These are phyloP conservation scores for Symphodus melops DNA, from an alignment of 2,113 vertebrate genomes.

Conservation along the genomic window DNA sequence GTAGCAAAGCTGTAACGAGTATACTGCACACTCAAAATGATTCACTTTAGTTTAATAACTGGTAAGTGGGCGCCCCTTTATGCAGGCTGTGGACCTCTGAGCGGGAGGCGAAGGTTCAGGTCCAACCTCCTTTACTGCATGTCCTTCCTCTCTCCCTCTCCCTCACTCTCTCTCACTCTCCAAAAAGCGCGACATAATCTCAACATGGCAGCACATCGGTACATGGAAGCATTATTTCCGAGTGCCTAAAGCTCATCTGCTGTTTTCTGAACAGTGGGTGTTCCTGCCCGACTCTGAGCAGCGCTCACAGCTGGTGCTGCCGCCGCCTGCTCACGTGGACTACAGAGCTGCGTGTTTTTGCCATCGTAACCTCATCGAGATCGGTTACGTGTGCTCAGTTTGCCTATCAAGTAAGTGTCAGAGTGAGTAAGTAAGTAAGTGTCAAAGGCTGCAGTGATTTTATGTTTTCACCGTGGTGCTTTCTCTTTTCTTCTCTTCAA, in stretches of 20 bases:
- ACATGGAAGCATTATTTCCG: too few relatives aligned
- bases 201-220: too few relatives aligned
- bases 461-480: neutral
- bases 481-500: slow-evolving; percentile 61
- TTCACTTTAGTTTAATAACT: too few relatives aligned
- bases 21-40: neutral
- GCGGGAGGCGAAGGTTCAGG: too few relatives aligned
- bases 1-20: slow-evolving; percentile 38
- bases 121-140: too few relatives aligned
- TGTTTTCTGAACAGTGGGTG: slow-evolving; percentile 88
- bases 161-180: too few relatives aligned
- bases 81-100: too few relatives aligned
- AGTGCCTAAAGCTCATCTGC: too few relatives aligned
- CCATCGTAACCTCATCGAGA: slow-evolving; percentile 97
- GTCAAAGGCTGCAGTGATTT: neutral
- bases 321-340: slow-evolving; percentile 92
- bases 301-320: slow-evolving; percentile 91
- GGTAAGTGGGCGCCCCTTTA: too few relatives aligned
- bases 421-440: slow-evolving; percentile 90
- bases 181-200: too few relatives aligned
- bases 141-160: too few relatives aligned
- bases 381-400: slow-evolving; percentile 97
- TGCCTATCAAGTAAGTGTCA: slow-evolving; percentile 93
- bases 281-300: slow-evolving; percentile 96
- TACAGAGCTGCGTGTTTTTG: slow-evolving; percentile 98